Base-by-base conservation (phyloP, 2,888 invertebrate species). In the Ametastegia equiseti region DNA sequence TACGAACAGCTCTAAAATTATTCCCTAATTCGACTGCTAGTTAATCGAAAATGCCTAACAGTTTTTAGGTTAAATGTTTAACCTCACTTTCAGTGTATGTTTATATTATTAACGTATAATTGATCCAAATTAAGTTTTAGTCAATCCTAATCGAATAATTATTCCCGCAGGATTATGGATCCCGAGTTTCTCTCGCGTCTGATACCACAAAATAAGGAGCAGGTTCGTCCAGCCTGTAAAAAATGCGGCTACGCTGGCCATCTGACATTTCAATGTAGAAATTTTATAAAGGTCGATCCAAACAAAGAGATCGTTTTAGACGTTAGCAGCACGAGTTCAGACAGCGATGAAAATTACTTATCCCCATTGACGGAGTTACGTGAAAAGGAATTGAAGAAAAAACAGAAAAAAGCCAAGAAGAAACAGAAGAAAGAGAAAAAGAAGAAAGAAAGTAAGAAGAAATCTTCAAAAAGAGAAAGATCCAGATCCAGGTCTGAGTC, bases 201-300 rank as follows among this genome's bases (percentile, higher is more conserved):
- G 39, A 91, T 94, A 65, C 94, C 94, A 1, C 93, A 93, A 89
- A 96, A 96, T 84, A 97, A 97, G 90, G 96, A 96, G 86, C 94
- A 94, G 39, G 93, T 95, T n/a, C 93, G 97, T 67, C 96, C 97
- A 27, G 97, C 98, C 0, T 98, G 98, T 91, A 97, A 97, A 91
- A 98, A 98, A 92, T 98, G 98, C 93, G 98, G 98, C 85, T 98
- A 98, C 92, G 97, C 97, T 83, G 98, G 98, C 1, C 98, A 99
- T 92, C 93, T 99, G 87, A 98, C 99, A 15, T 98, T 96, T 92
- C 98, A 99, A 91, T 99, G 98, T 89, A 93, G 98, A 87, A 99
- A 99, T 92, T 98, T 98, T 91, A 95, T 98, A 81, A 97, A 98
- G 94, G 95, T 98, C 36, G 98, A 98, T 89, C 98, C 98, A 0